phyloP scores from a whole-genome alignment of 2,113 vertebrate species.

The Mola mola region DNA sequence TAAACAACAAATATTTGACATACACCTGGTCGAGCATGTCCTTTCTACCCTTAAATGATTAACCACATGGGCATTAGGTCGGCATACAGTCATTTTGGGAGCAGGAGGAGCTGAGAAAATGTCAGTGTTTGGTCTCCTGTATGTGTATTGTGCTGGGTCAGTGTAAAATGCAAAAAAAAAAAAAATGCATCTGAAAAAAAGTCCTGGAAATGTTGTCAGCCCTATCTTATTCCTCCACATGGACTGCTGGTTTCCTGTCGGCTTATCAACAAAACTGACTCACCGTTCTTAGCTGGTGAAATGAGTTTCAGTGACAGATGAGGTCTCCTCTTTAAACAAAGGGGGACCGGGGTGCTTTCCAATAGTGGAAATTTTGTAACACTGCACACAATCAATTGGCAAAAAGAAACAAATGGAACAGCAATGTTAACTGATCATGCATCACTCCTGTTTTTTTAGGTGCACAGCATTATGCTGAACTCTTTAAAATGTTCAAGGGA shows the following conservation, averaged over 20 bases:
- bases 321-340: constrained; percentile 70
- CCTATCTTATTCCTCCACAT: constrained; percentile 76
- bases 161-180: constrained; percentile 30
- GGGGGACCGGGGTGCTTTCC: constrained; percentile 57
- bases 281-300: constrained; percentile 65
- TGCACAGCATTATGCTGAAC: background rate
- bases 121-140: constrained; percentile 6
- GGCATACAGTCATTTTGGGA: constrained; percentile 1
- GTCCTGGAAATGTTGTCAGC: constrained; percentile 68
- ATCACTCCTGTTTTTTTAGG: constrained; percentile 6
- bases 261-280: constrained; percentile 68
- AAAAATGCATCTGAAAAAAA: constrained; percentile 26
- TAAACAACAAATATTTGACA: constrained; percentile 7
- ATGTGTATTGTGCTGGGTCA: constrained; percentile 2
- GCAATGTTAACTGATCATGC: constrained; percentile 1
- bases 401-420: constrained; percentile 12
- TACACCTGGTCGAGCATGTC: background rate
- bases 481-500: background rate
- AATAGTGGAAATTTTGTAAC: constrained; percentile 53
- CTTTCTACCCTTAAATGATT: background rate
- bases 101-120: background rate
- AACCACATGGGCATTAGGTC: background rate
- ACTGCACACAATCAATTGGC: constrained; percentile 23
- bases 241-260: constrained; percentile 75
- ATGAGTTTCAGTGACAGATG: constrained; percentile 67